Evolutionary conservation across 2,888 invertebrate species (phyloP), one percentile per base, ranked within the genome.

Genomic region (Acleris literana): DNA sequence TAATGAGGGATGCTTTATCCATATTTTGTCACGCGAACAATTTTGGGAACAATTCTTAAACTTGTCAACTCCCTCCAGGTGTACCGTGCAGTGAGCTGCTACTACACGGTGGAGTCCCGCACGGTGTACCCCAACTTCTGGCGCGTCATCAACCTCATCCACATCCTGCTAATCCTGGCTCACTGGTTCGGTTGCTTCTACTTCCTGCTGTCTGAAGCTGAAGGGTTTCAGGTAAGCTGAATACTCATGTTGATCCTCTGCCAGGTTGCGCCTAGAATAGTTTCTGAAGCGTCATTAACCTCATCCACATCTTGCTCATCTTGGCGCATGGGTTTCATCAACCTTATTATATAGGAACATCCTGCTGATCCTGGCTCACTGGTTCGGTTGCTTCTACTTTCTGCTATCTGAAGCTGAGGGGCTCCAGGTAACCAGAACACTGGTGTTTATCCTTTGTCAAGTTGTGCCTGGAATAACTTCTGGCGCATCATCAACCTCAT

Each of bases 151-250:
- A 99, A 98, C 92, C 94, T 99, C 70, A 97, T 98, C 75, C 99
- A 99, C 87, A 98, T 99, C 79, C 94, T 99, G 72, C 95, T 99
- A 77, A 97, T 99, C 80, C 94, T 98, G 78, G 98, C 98, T 59
- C 99, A 99, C 86, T 99, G 99, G 99, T 99, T 99, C 86, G 99
- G 99, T 64, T 99, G 98, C 88, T 99, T 99, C 93, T 99, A 99
- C 93, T 99, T 97, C 92, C 92, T 99, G 80, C 94, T 99, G 64
- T 98, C 98, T 6, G 97, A 98, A 84, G 96, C 96, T 67, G 97
- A 98, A 86, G 96, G 96, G 20, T 97, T 97, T 86, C 95, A 95
- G 94, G 95, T 95, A 69, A 70, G 74, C 68, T 16, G 33, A 39
- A 39, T 3, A 39, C 33, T 3, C 1, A 0, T 11, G 33, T 39